Base-by-base conservation (phyloP, 2,113 vertebrate species). In the Ageneiosus marmoratus region DNA sequence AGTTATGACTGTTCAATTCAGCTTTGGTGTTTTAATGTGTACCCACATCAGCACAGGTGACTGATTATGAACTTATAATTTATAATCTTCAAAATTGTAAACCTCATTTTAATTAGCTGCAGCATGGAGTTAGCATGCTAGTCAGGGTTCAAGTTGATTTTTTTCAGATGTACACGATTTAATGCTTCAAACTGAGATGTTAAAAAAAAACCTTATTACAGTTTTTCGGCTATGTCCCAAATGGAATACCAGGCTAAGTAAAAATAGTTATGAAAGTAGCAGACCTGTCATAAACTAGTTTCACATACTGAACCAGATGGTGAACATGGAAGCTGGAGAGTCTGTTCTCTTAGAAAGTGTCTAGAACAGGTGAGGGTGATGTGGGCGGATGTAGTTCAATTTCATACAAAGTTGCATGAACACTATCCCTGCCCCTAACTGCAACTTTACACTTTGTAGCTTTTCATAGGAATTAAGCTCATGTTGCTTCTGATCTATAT, bases 1-100 rank as follows among this genome's bases (percentile, higher is more conserved):
- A 75, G 48, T 34, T 53, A 75, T 53, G 18, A 53, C 73, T 53
- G 48, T 74, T 34, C 72, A 75, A 11, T 75, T 53, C 73, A 53
- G 4, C 10, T 53, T 2, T 75, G 27, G 27, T 8, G 48, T 9
- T 20, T 51, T 32, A 34, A 0, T 75, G 9, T 32, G 50, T 75
- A 75, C 48, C 53, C 48, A 75, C 48, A 53, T 53, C 48, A 53
- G 29, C 50, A 53, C 48, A 74, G 48, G 48, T 20, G 27, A 51
- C 48, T 53, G 16, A 22, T 29, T 53, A 53, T 53, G 2, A 53
- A 75, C 11, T 10, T 18, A 1, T 20, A 29, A 29, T 75, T 75
- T 75, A 53, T 34, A 5, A 34, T 32, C 16, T 22, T 53, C 53
- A 53, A 69, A 22, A 53, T 53, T 5, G 9, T 53, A 75, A 75